Percentiles rank a stretch among this genome's conserved stretches.
These are phyloP conservation scores for Aphis gossypii DNA, from an alignment of 1,140 invertebrate species.

Conservation along the genomic window DNA sequence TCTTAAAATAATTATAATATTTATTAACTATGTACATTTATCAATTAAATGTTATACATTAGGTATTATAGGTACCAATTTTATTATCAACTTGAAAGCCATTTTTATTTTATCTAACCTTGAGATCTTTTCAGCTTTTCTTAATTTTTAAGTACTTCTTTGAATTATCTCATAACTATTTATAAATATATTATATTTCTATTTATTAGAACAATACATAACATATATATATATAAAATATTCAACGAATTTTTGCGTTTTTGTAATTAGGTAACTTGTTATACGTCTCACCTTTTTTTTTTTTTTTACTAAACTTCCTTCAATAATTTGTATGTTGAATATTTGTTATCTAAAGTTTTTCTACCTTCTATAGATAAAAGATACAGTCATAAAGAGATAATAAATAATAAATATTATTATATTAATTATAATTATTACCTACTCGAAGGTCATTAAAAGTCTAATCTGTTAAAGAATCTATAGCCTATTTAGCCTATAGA, in stretches of 20 bases:
- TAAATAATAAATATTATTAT: not conserved
- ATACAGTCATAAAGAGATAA: not conserved
- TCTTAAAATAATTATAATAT: not conserved
- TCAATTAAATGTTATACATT: not conserved
- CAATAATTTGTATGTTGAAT: not conserved
- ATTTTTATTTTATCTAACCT: slow-evolving; percentile 4
- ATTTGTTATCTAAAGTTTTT: slow-evolving; percentile 5
- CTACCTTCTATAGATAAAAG: not conserved
- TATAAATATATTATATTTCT: not conserved
- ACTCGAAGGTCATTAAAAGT: slow-evolving; percentile 11
- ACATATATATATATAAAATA: not conserved
- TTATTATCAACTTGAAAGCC: not conserved
- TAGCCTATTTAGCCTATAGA: not conserved
- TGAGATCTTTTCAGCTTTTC: not conserved
- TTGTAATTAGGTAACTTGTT: not conserved
- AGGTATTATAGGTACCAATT: not conserved
- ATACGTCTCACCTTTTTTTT: not conserved
- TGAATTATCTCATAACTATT: not conserved
- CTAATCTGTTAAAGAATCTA: slow-evolving; percentile 3
- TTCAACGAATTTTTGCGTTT: not conserved
- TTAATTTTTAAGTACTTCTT: not conserved
- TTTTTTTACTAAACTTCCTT: not conserved
- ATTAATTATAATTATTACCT: not conserved
- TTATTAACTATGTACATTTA: not conserved
- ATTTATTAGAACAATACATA: not conserved